phyloP scores from a whole-genome alignment of 2,797 vertebrate genomes.

The Ceryle rudis region DNA sequence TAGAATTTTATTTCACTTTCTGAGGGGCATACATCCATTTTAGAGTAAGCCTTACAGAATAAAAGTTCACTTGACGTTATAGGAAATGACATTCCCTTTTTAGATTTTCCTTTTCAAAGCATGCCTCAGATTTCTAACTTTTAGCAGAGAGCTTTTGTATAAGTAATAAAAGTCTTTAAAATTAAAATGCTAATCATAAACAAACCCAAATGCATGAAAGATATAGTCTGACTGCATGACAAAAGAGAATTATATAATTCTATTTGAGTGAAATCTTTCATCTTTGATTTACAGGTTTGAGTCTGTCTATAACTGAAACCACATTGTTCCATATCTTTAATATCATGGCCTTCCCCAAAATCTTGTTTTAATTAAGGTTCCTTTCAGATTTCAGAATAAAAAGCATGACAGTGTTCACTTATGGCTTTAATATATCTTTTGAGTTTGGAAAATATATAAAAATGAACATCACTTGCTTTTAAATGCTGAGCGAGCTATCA shows the following conservation, averaged over 20 bases:
- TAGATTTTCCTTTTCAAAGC: slow-evolving; percentile 78
- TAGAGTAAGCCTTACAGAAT: slow-evolving; percentile 68
- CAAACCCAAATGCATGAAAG: slow-evolving; percentile 80
- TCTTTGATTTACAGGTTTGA: slow-evolving; percentile 84
- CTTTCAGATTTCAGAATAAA: slow-evolving; percentile 82
- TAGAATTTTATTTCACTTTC: slow-evolving; percentile 72
- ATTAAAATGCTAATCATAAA: slow-evolving; percentile 82
- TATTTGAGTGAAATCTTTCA: slow-evolving; percentile 86
- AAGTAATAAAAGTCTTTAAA: slow-evolving; percentile 83
- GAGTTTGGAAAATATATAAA: slow-evolving; percentile 81
- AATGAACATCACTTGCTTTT: slow-evolving; percentile 75
- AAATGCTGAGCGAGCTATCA: slow-evolving; percentile 76
- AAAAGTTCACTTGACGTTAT: slow-evolving; percentile 73
- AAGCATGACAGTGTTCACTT: slow-evolving; percentile 84
- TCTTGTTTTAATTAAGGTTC: slow-evolving; percentile 84
- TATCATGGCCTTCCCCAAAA: slow-evolving; percentile 78
- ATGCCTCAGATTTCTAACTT: slow-evolving; percentile 78
- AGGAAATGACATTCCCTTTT: slow-evolving; percentile 73
- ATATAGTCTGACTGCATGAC: slow-evolving; percentile 79
- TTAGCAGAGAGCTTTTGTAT: slow-evolving; percentile 72
- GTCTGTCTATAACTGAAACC: slow-evolving; percentile 80
- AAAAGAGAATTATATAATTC: slow-evolving; percentile 87
- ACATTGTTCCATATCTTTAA: slow-evolving; percentile 83
- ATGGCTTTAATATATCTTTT: slow-evolving; percentile 85
- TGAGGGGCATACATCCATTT: slow-evolving; percentile 52